Evolutionary conservation across 2,797 vertebrate species (phyloP).

Genomic region (Pitangus sulphuratus): DNA sequence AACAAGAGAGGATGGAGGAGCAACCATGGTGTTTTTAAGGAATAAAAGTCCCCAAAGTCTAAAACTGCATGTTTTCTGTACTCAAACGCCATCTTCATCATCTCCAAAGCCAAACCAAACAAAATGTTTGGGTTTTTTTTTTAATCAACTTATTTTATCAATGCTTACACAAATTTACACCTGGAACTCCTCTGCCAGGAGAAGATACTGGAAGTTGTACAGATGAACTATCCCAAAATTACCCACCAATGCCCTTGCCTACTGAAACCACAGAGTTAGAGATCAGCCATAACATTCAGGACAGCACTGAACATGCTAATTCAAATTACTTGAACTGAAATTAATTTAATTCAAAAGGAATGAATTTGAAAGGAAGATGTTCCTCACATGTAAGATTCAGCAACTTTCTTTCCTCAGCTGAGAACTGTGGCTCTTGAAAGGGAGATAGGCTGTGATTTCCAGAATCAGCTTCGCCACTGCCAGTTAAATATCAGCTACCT

Average conservation of each 20-base stretch:
- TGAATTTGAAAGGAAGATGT: background rate
- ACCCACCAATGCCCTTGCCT: background rate
- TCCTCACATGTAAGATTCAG: background rate
- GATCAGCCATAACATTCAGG: background rate
- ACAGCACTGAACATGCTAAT: background rate
- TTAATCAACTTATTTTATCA: background rate
- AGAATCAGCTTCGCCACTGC: background rate
- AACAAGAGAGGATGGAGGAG: background rate
- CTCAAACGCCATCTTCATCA: background rate
- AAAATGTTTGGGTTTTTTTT: background rate
- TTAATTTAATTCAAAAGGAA: background rate
- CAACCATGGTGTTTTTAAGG: background rate
- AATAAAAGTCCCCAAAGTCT: background rate
- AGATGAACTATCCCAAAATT: background rate
- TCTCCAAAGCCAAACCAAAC: background rate
- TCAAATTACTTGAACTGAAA: background rate
- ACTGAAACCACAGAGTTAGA: background rate
- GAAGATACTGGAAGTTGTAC: background rate
- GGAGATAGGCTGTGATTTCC: background rate
- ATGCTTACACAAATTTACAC: background rate
- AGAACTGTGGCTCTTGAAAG: background rate
- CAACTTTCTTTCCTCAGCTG: background rate
- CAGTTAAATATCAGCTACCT: background rate
- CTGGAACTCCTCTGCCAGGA: background rate
- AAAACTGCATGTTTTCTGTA: background rate